These are phyloP conservation scores for Hemistola chrysoprasaria DNA, from an alignment of 2,888 invertebrate species.

Conservation along the genomic window DNA sequence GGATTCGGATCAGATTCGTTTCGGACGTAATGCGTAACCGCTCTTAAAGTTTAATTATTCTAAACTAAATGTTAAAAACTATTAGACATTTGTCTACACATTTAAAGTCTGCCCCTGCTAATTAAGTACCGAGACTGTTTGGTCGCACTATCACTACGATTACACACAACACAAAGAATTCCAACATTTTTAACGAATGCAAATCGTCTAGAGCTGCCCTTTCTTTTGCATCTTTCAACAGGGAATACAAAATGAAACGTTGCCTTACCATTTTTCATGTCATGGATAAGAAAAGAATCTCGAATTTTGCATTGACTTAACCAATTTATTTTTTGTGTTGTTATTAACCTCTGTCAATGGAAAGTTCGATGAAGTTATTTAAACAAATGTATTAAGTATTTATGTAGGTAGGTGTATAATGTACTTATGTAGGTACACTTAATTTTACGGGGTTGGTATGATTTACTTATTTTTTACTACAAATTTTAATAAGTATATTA, in stretches of 20 bases:
- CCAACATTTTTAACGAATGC: slow-evolving; percentile 80
- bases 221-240: slow-evolving; percentile 69
- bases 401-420: too few species aligned
- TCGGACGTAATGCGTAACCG: too few species aligned
- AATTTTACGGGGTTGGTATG: too few species aligned
- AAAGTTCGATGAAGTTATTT: too few species aligned
- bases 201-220: slow-evolving; percentile 73
- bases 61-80: too few species aligned
- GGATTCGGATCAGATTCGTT: too few species aligned
- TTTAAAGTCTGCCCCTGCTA: slow-evolving; percentile 7
- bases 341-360: background rate
- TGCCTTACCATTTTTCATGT: slow-evolving; percentile 58
- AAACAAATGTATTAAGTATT: too few species aligned
- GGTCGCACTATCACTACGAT: slow-evolving; percentile 49
- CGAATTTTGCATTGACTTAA: slow-evolving; percentile 8
- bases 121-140: slow-evolving; percentile 26
- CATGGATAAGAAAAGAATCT: slow-evolving; percentile 33
- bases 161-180: slow-evolving; percentile 75
- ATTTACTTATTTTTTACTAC: too few species aligned
- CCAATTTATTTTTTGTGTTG: slow-evolving; percentile 10
- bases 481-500: too few species aligned
- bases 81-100: too few species aligned
- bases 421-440: too few species aligned
- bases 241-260: slow-evolving; percentile 71
- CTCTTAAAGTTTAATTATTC: too few species aligned